Base-by-base conservation (phyloP, 2,797 vertebrate species). In the Potorous gilbertii region DNA sequence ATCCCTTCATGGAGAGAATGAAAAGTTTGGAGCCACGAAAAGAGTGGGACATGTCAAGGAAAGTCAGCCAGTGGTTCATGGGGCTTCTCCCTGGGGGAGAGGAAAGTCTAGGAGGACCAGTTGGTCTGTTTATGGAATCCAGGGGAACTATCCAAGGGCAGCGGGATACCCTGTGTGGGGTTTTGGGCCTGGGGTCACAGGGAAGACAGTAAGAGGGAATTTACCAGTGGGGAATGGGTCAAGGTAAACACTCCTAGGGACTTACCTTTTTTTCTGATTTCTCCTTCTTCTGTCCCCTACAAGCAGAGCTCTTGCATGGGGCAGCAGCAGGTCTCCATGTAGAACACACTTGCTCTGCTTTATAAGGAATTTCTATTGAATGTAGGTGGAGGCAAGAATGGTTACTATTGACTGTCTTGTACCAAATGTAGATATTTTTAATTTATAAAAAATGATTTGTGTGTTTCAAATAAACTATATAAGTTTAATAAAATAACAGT, bases 401-500 rank as follows among this genome's bases (percentile, higher is more conserved):
- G 46, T 28, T 40, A 11, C 18, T 40, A 90, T 14, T 55, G 34
- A 55, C 0, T 66, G 46, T 50, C 74, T 87, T 12, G 74, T 9
- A 27, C 21, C 46, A 87, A 87, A 87, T 46, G 9, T 46, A 24
- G 40, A 87, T 93, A 24, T 40, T 92, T 57, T 92, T 55, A 92
- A 93, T n/a, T 40, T 50, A 90, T 92, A 55, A 92, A 87, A 87
- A 57, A 57, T 92, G 54, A 89, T 94, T 56, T 95, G 34, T 91
- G 9, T 55, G 16, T 56, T 90, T 92, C 56, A 74, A 92, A 62
- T 54, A 57, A 27, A 24, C 57, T 50, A 74, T 74, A n/a, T 46
- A 92, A 57, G 59, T 9, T 29, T 90, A 74, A 81, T 74, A 92
- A 93, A 93, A 81, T 56, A 56, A 55, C n/a, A 94, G 93, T 81